Evolutionary conservation across 1,140 invertebrate species (phyloP).

Genomic region (Neuroterus valhalla): DNA sequence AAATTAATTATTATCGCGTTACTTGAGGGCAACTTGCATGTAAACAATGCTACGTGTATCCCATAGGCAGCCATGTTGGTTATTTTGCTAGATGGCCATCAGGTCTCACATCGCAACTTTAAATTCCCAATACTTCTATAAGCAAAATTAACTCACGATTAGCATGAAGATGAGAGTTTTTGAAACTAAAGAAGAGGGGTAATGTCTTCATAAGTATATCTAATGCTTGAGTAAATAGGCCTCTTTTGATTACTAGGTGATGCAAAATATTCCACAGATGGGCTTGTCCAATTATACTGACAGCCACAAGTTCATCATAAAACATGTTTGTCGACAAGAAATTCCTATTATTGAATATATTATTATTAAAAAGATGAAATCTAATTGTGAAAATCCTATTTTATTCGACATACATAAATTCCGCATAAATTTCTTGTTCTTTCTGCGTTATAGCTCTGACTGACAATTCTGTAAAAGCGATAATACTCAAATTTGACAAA

Average conservation of each 20-base stretch:
- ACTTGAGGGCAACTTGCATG: too few species aligned
- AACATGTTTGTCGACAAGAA: constrained; percentile 82
- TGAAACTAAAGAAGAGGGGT: constrained; percentile 54
- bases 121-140: background rate
- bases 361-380: constrained; percentile 12
- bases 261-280: constrained; percentile 79
- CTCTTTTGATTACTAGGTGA: constrained; percentile 77
- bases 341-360: constrained; percentile 71
- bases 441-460: constrained; percentile 67
- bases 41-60: too few species aligned
- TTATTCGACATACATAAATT: constrained; percentile 75
- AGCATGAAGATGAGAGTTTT: constrained; percentile 54
- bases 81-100: too few species aligned
- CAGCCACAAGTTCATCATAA: constrained; percentile 82
- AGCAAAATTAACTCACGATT: constrained; percentile 50
- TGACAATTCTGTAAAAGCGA: constrained; percentile 80
- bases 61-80: too few species aligned
- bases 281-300: constrained; percentile 80
- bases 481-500: constrained; percentile 82
- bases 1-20: too few species aligned
- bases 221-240: constrained; percentile 77
- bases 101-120: too few species aligned
- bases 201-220: constrained; percentile 72
- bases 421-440: constrained; percentile 71
- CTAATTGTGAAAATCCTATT: background rate